Evolutionary conservation across 2,113 vertebrate genomes (phyloP).

Genomic region (Paraplagusia blochii): DNA sequence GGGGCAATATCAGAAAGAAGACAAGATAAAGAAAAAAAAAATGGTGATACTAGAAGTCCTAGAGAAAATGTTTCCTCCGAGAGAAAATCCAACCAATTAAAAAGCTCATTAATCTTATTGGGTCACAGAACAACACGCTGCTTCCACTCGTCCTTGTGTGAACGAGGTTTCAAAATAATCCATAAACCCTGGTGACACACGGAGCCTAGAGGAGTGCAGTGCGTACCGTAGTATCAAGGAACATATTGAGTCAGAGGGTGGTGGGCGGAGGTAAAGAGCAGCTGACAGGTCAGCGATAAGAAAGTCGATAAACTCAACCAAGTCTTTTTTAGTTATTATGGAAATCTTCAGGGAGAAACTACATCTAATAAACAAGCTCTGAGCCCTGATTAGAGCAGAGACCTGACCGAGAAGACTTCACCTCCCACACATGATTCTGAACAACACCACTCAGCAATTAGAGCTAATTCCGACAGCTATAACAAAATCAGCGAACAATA

Average conservation of each 20-base stretch:
- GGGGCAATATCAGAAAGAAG: too few species aligned
- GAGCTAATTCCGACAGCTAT: too few species aligned
- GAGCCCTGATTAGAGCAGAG: slow-evolving; percentile 2
- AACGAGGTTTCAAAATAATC: too few species aligned
- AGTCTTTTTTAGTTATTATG: slow-evolving; percentile 14
- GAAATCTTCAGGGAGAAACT: slow-evolving; percentile 1
- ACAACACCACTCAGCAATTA: not conserved
- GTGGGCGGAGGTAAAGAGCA: slow-evolving; percentile 7
- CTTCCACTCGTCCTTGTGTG: too few species aligned
- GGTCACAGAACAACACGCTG: too few species aligned
- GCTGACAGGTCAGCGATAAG: slow-evolving; percentile 14
- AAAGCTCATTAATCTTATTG: too few species aligned
- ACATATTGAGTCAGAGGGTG: slow-evolving; percentile 4
- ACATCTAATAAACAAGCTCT: slow-evolving; percentile 7
- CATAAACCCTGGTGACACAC: slow-evolving; percentile 5
- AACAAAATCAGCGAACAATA: too few species aligned
- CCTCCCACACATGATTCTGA: not conserved
- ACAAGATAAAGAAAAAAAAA: too few species aligned
- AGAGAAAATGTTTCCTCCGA: too few species aligned
- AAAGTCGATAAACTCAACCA: slow-evolving; percentile 14
- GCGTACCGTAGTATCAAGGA: not conserved
- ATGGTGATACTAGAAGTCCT: not conserved
- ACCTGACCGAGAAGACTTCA: not conserved
- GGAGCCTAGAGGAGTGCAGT: slow-evolving; percentile 2
- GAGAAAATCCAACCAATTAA: too few species aligned